Evolutionary conservation across 2,113 vertebrate genomes (phyloP), one percentile per base, ranked within the genome.

Genomic region (Scomber colias): DNA sequence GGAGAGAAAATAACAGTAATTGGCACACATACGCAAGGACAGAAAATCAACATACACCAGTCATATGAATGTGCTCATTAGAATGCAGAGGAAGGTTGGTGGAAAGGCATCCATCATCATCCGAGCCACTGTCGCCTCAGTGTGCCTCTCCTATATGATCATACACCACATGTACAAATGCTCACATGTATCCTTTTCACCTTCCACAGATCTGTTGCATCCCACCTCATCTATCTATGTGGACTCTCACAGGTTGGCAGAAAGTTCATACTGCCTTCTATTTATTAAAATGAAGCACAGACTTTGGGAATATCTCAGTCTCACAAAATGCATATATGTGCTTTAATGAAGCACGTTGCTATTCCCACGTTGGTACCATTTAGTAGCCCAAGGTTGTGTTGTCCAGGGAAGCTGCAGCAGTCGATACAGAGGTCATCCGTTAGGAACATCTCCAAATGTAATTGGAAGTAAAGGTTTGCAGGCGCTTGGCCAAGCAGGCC

Each of bases 21-120:
- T 90, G 84, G 70, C 54, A 71, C 73, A 82, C 53, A 51, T 70
- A 72, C 48, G 70, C 66, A 77, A 72, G 64, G 65, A 81, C 61
- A 53, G 51, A 63, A 89, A 84, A 84, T 65, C 56, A 74, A 70
- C 80, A 73, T 78, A 49, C 63, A 40, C 31, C 1, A 53, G 67
- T 78, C 71, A 70, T 72, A 54, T 24, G 40, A 80, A 61, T 59
- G 68, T 35, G 66, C 82, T 90, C 67, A 86, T 90, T 82, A 76
- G 48, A 76, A 87, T 81, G 77, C 81, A 82, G 59, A 31, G 15
- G 46, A 75, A 71, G 68, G 77, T 21, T 82, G 62, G 72, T 57
- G 30, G 78, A 89, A 79, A 67, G 71, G 53, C 55, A 88, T 91
- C 82, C 75, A 81, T 92, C 89, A 87, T 82, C 83, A 49, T 27